Percentiles rank a stretch among this genome's conserved stretches.
Evolutionary conservation across 2,888 invertebrate genomes (phyloP).

Genomic region (Platynereis dumerilii): DNA sequence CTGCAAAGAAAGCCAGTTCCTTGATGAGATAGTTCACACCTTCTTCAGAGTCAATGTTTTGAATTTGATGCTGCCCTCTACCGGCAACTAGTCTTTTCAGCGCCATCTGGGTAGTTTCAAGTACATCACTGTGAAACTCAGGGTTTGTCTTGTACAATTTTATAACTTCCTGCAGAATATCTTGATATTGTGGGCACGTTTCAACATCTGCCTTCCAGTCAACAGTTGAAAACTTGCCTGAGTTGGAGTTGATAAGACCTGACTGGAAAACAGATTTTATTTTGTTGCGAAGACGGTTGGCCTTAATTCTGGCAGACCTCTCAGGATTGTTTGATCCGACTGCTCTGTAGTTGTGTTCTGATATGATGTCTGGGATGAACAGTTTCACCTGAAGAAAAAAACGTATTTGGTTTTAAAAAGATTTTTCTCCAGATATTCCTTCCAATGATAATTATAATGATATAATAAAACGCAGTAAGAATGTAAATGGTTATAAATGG

Average conservation of each 20-base stretch:
- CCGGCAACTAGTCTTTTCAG: not conserved
- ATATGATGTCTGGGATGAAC: slow-evolving; percentile 8
- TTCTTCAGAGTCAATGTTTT: slow-evolving; percentile 7
- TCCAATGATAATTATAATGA: too few relatives aligned
- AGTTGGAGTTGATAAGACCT: not conserved
- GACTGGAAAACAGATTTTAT: not conserved
- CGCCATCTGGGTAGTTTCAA: not conserved
- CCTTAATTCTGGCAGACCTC: not conserved
- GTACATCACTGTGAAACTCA: not conserved
- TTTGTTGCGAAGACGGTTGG: not conserved
- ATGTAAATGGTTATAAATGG: too few relatives aligned
- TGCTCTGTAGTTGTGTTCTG: slow-evolving; percentile 4
- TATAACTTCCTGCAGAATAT: not conserved
- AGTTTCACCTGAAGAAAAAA: slow-evolving; percentile 10
- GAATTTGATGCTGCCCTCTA: not conserved
- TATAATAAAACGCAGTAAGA: too few relatives aligned
- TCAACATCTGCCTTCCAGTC: slow-evolving; percentile 11
- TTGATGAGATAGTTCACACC: slow-evolving; percentile 5
- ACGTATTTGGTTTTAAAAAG: too few relatives aligned
- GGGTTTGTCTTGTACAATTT: not conserved
- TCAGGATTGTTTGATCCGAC: slow-evolving; percentile 7
- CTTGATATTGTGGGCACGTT: not conserved
- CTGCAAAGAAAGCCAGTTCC: slow-evolving; percentile 9
- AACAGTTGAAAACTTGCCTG: slow-evolving; percentile 4
- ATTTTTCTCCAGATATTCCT: too few relatives aligned